phyloP scores from a whole-genome alignment of 2,888 invertebrate genomes.

The Mayetiola destructor region DNA sequence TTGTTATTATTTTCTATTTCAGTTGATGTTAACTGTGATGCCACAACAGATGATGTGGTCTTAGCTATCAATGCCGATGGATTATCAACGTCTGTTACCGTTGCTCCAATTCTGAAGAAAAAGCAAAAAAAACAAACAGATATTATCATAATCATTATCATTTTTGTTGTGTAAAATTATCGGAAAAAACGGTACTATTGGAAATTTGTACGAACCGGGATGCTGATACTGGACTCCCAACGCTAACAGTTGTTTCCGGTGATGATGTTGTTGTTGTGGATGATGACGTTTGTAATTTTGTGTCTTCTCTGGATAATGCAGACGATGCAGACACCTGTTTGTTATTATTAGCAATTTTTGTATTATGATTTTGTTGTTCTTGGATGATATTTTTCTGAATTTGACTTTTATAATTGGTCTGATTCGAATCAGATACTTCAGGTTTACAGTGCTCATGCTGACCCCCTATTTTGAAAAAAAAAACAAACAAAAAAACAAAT shows the following conservation, averaged over 20 bases:
- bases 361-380: background rate
- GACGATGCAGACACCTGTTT: conserved; percentile 1
- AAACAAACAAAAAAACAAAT: no score
- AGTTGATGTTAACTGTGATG: background rate
- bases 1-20: background rate
- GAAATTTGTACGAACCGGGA: background rate
- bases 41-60: background rate
- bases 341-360: background rate
- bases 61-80: no score
- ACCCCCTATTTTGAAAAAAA: no score
- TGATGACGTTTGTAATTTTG: background rate
- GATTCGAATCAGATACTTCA: conserved; percentile 3
- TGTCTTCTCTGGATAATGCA: background rate
- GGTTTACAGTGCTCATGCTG: conserved; percentile 5
- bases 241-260: background rate
- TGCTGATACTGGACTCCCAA: conserved; percentile 8
- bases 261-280: background rate
- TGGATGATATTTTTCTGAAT: background rate
- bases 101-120: background rate
- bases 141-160: no score
- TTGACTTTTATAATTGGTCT: background rate
- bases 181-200: no score
- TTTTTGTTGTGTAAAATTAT: background rate
- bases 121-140: no score
- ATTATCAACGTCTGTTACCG: background rate